Base-by-base conservation (phyloP, 1,140 invertebrate species). In the Chrysoperla carnea region DNA sequence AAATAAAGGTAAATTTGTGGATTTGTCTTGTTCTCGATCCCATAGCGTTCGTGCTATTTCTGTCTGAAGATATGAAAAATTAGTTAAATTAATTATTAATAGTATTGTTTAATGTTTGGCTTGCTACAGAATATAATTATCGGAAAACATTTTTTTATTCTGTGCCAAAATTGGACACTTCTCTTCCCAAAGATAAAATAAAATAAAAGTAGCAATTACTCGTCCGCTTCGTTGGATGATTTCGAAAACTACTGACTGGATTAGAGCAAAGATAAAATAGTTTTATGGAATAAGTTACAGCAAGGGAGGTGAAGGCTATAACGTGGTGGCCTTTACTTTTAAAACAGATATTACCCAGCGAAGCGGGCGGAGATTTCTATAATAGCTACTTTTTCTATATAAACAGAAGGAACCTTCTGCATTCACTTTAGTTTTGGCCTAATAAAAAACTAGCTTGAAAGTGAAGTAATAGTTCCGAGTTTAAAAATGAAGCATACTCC, bases 1-100 rank as follows among this genome's bases (percentile, higher is more conserved):
- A 43, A 87, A 80, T 5, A 76, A 64, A 0, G 82, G 81, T 33
- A 85, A 60, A 40, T 78, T 78, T 6, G 77, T 69, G 8, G 72
- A 69, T 44, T 74, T 68, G 36, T 76, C 69, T n/a, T 62, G 70
- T 44, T 81, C 74, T 48, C 76, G 64, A 31, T 74, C 76, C 76
- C 77, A 81, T 13, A 86, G 51, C 51, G 84, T 70, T 11, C 79
- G 65, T 29, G 42, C 50, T 54, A 12, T 33, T 12, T 33, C 8
- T 33, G 17, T 23, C 17, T 23, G 17, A 5, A 5, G 5, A 23
- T 23, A 23, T 23, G 5, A 23, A 23, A 23, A n/a, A 23, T 23
- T 23, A 3, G 5, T 23, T 23, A 5, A 23, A 23, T 23, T 23
- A 23, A 33, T 11, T 7, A 31, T 31, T 7, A 31, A 31, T 31